Base-by-base conservation (phyloP, 2,113 vertebrate genomes). In the Formicarius rufipectus region DNA sequence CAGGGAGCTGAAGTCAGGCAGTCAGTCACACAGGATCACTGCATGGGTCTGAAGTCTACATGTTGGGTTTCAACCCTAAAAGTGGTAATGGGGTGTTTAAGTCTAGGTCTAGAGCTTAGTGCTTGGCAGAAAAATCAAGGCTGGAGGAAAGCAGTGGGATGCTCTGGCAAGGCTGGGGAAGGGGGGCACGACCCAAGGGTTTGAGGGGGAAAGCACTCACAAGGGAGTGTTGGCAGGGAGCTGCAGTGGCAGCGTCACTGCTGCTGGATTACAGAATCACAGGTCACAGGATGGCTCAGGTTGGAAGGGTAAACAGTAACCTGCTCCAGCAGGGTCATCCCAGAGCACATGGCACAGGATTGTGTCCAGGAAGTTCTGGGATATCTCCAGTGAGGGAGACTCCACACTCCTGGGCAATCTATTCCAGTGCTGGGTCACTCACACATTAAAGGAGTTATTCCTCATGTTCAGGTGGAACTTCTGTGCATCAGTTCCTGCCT, bases 1-100 rank as follows among this genome's bases (percentile, higher is more conserved):
- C 19, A 52, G 53, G 1, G 62, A 92, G 19, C 27, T n/a, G n/a
- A n/a, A n/a, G n/a, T n/a, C 21, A 40, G 50, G 9, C 64, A 39
- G 0, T 0, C 22, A 13, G 68, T 6, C 33, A 5, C 7, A 30
- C 14, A 14, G 78, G 49, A 30, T 49, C 55, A 23, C 77, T 44
- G 64, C 64, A 5, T 2, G 31, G 22, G 68, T 25, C 87, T 84
- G 84, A 77, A 60, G 40, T 24, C 58, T 83, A 4, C 10, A 0
- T 15, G 3, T 3, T 73, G 89, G 58, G 76, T 90, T 87, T 83
- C 76, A 21, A 76, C 39, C 39, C 93, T 84, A 50, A 35, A 85
- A 75, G 62, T 25, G 25, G 47, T 49, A 78, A 67, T 21, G 25
- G 35, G 84, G 49, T 4, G 0, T 64, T 76, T 69, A 59, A 42